phyloP scores from a whole-genome alignment of 2,888 invertebrate genomes.

The Craniophora ligustri region DNA sequence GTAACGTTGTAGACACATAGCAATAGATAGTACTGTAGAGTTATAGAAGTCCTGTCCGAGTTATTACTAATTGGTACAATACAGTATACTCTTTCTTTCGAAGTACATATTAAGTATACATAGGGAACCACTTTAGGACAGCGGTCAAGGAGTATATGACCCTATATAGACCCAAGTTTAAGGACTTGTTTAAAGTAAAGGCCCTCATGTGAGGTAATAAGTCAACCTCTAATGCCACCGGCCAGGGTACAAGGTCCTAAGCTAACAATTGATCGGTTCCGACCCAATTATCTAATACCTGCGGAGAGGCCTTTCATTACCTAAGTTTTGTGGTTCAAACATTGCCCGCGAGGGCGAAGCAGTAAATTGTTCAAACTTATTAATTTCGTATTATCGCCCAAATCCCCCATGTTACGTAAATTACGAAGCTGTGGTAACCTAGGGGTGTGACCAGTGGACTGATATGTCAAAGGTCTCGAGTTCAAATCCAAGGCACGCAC shows the following conservation, averaged over 20 bases:
- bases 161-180: slow-evolving; percentile 1
- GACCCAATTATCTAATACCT: slow-evolving; percentile 28
- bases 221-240: slow-evolving; percentile 1
- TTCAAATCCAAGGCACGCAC: too few relatives aligned
- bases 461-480: too few relatives aligned
- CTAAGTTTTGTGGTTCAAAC: slow-evolving; percentile 20
- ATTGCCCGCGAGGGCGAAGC: slow-evolving; percentile 3
- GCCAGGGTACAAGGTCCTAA: slow-evolving; percentile 22
- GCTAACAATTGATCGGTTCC: slow-evolving; percentile 35
- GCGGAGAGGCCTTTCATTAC: slow-evolving; percentile 4
- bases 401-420: too few relatives aligned
- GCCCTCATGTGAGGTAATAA: slow-evolving; percentile 28
- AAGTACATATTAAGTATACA: neutral
- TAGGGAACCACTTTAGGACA: neutral
- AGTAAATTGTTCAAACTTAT: slow-evolving; percentile 24
- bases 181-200: neutral
- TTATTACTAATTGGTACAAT: neutral
- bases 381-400: neutral
- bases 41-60: too few relatives aligned
- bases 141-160: neutral
- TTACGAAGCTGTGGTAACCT: too few relatives aligned
- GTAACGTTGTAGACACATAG: too few relatives aligned
- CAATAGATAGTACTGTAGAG: too few relatives aligned
- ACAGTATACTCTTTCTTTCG: neutral
- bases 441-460: too few relatives aligned